phyloP scores from a whole-genome alignment of 2,888 invertebrate genomes.

The Eupithecia abbreviata region DNA sequence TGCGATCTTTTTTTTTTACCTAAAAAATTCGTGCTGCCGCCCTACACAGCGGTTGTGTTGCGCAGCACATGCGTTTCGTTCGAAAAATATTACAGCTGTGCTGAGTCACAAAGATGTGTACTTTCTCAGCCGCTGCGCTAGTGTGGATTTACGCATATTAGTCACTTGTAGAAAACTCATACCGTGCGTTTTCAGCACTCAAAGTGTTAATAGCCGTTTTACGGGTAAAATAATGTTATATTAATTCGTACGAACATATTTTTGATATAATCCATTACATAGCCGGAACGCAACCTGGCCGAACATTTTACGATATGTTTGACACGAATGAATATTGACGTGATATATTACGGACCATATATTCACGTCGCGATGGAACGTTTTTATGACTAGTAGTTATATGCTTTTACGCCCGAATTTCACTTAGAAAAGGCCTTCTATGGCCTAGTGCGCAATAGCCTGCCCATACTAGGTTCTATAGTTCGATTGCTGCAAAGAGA shows the following conservation, averaged over 20 bases:
- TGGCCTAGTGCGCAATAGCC: neutral
- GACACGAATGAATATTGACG: conserved; percentile 69
- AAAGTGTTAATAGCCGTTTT: neutral
- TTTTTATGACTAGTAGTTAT: conserved; percentile 68
- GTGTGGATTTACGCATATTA: no score
- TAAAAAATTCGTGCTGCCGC: no score
- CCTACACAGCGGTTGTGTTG: no score
- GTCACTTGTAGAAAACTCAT: no score
- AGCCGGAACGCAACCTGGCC: conserved; percentile 46
- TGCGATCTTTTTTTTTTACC: no score
- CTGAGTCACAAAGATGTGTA: no score
- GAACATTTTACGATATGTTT: conserved; percentile 70
- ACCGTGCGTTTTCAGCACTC: no score
- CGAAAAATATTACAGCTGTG: no score
- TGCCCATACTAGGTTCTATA: neutral
- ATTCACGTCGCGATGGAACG: conserved; percentile 59
- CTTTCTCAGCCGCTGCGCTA: no score
- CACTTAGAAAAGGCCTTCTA: neutral
- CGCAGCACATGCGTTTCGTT: no score
- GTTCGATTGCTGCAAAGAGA: neutral
- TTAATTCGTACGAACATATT: neutral
- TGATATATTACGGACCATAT: conserved; percentile 67
- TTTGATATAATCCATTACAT: conserved; percentile 43
- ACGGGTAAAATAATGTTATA: neutral
- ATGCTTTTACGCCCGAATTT: neutral